Evolutionary conservation across 2,888 invertebrate species (phyloP).

Genomic region (Lepidochitona cinerea): DNA sequence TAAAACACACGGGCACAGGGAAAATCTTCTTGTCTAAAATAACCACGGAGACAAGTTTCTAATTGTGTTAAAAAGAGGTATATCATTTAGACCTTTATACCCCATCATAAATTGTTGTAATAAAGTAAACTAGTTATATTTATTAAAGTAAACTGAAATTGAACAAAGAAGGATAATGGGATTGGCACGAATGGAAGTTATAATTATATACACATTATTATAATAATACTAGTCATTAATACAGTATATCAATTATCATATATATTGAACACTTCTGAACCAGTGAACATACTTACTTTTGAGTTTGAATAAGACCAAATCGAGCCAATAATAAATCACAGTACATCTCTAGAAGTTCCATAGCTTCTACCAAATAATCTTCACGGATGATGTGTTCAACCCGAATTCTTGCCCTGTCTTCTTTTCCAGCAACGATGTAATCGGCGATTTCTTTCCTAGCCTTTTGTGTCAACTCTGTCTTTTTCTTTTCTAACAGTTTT

Average conservation of each 20-base stretch:
- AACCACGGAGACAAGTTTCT: too few species aligned
- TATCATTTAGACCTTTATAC: too few species aligned
- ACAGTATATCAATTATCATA: background rate
- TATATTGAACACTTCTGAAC: background rate
- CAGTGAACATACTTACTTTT: constrained; percentile 57
- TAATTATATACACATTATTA: background rate
- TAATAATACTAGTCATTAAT: background rate
- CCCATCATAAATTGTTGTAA: too few species aligned
- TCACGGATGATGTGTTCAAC: constrained; percentile 99
- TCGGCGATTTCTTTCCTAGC: constrained; percentile 98
- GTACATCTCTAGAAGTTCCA: constrained; percentile 99
- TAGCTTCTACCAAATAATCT: constrained; percentile 99
- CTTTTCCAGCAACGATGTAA: constrained; percentile 76
- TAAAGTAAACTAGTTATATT: too few species aligned
- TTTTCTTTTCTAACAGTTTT: constrained; percentile 94
- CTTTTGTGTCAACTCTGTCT: constrained; percentile 94
- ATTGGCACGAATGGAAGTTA: background rate
- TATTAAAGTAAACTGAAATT: too few species aligned
- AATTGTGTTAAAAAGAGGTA: too few species aligned
- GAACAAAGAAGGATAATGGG: too few species aligned
- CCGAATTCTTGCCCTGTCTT: constrained; percentile 87
- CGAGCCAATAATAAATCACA: constrained; percentile 96
- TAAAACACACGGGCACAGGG: too few species aligned
- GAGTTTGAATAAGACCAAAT: constrained; percentile 87
- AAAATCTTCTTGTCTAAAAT: too few species aligned